Evolutionary conservation across 2,888 invertebrate species (phyloP).

Genomic region (Archips crataeganus): DNA sequence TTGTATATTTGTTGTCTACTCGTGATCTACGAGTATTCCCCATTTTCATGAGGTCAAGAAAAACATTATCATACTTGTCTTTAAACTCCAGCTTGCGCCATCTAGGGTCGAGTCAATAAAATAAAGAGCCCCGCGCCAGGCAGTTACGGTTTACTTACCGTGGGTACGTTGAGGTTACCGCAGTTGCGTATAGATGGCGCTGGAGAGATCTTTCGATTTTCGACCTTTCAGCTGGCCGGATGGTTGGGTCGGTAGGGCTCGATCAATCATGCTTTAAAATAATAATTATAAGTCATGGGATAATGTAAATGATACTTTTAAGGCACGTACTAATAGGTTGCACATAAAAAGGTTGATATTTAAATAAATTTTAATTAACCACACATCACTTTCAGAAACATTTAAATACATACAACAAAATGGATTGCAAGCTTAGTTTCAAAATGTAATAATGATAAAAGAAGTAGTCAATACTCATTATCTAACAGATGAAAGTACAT

Average conservation of each 20-base stretch:
- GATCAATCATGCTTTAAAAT: too few species aligned
- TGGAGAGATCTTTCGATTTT: not conserved
- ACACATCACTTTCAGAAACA: slow-evolving; percentile 41
- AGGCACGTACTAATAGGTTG: not conserved
- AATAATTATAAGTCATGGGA: too few species aligned
- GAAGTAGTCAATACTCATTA: slow-evolving; percentile 30
- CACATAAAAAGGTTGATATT: not conserved
- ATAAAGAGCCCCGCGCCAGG: not conserved
- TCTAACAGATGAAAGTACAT: slow-evolving; percentile 39
- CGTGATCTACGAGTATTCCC: too few species aligned
- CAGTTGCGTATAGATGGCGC: slow-evolving; percentile 9
- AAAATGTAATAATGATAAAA: slow-evolving; percentile 25
- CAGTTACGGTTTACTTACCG: not conserved
- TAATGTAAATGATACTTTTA: too few species aligned
- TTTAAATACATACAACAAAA: slow-evolving; percentile 41
- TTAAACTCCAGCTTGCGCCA: slow-evolving; percentile 13
- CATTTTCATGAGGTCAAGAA: not conserved
- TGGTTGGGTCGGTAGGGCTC: too few species aligned
- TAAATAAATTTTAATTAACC: slow-evolving; percentile 36
- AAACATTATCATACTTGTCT: not conserved
- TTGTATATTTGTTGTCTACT: too few species aligned
- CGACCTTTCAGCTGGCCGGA: too few species aligned
- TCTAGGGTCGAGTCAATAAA: not conserved
- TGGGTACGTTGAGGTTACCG: not conserved
- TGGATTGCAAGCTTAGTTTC: slow-evolving; percentile 33